Base-by-base conservation (phyloP, 2,888 invertebrate genomes). In the Ormyrus rosae region DNA sequence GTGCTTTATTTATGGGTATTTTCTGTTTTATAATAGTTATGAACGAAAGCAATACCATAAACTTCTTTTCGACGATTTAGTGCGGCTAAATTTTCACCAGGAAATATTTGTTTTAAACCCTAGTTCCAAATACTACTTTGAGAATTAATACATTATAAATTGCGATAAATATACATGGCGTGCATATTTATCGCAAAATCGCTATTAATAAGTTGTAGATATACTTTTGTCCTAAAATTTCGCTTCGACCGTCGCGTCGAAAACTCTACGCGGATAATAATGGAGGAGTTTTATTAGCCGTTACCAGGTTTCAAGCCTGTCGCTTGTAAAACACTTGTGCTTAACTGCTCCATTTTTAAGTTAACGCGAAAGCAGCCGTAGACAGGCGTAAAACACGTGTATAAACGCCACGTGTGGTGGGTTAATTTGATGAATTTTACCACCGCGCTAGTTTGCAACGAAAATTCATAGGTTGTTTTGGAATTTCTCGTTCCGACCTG, bases 201-300 rank as follows among this genome's bases (percentile, higher is more conserved):
- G 8, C 34, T 61, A 61, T 61, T 63, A 63, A 61, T 34, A 34
- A 34, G 34, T n/a, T 63, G 10, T 45, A 46, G 55, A 19, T 55
- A 55, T 19, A 5, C 13, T 19, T 11, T 10, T 45, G 53, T 7
- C 53, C 73, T 64, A 10, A 64, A 60, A 56, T 69, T 77, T 50
- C 34, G 19, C 34, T 34, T 34, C 34, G 55, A 77, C 11, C 67
- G 67, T 60, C 8, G n/a, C 19, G 19, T 19, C 19, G 19, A 19
- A 19, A 19, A 19, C 19, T 19, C 19, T 19, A 7, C 13, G 53
- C 13, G 51, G 19, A 70, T 63, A 70, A 63, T 77, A 63, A 56
- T 56, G 50, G 48, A 64, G 56, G 48, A 63, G 55, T 69, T 77
- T 77, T 77, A 77, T 77, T 77, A 70, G 63, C 70, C n/a, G 55